Evolutionary conservation across 2,888 invertebrate genomes (phyloP), one percentile per base, ranked within the genome.

Genomic region (Drosophila paramelanica): DNA sequence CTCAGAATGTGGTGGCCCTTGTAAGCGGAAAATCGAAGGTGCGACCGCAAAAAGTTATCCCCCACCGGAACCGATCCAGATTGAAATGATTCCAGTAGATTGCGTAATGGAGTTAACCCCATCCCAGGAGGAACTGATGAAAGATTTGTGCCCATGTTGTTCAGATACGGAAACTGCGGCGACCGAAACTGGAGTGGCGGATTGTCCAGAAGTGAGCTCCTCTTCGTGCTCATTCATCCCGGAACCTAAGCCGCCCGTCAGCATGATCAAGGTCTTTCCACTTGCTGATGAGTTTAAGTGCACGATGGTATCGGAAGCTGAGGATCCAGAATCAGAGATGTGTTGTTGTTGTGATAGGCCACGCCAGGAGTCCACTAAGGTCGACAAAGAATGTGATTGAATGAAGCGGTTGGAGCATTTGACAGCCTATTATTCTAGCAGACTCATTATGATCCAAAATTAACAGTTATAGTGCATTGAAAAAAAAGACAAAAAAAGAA

Each of bases 251-350:
- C 10, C 6, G 27, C 41, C 62, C n/a, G 1, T 51, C 6, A n/a
- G 39, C 5, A 5, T 5, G n/a, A 62, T 47, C 0, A 62, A 64
- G 14, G 2, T 62, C 2, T 66, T 43, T 11, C 64, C 65, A 2
- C 65, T 66, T 0, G 36, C 52, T 20, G 65, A 66, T 42, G 52
- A n/a, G 0, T 3, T 0, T 0, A n/a, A 36, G 8, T 53, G 52
- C 17, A 31, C 14, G 7, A 7, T 33, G 7, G 31, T 46, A 14
- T 4, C 33, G 2, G 10, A 36, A 0, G n/a, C 13, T 2, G 2
- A 8, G 17, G 46, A 53, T 2, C 0, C 27, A 10, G n/a, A 33
- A 5, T 2, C 10, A 8, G 55, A 55, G 0, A n/a, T 23, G 5
- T 10, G 14, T 7, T 62, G 62, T 31, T 11, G 10, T n/a, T 62